Evolutionary conservation across 2,797 vertebrate species (phyloP).

Genomic region (Liasis olivaceus): DNA sequence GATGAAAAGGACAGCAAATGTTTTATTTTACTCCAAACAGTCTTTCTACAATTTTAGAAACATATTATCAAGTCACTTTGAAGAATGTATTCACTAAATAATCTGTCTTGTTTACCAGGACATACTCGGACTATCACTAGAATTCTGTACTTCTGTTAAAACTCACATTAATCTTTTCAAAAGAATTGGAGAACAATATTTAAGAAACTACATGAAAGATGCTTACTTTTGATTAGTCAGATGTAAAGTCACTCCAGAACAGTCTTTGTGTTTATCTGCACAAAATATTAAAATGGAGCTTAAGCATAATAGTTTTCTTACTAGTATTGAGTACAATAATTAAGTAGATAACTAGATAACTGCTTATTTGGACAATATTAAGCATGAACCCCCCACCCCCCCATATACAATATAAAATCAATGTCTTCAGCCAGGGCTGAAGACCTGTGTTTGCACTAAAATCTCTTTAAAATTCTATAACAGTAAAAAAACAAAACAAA

Average conservation of each 20-base stretch:
- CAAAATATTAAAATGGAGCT: conserved; percentile 35
- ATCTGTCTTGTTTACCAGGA: neutral
- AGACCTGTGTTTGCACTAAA: neutral
- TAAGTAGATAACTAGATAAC: neutral
- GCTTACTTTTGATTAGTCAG: conserved; percentile 92
- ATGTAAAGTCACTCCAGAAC: conserved; percentile 89
- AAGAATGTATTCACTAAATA: neutral
- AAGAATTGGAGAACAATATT: neutral
- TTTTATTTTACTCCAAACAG: neutral
- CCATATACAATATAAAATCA: neutral
- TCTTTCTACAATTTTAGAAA: neutral
- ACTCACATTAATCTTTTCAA: neutral
- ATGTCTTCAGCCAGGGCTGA: neutral
- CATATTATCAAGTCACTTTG: neutral
- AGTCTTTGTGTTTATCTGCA: conserved; percentile 93
- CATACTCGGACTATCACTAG: neutral
- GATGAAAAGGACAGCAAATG: neutral
- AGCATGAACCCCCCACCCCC: neutral
- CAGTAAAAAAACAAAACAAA: neutral
- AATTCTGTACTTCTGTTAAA: neutral
- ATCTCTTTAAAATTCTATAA: neutral
- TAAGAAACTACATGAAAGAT: neutral
- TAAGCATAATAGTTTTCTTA: neutral
- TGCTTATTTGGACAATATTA: neutral
- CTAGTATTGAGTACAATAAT: neutral